A percentile compares a stretch with the other conserved stretches of the same genome.
Evolutionary conservation across 2,888 invertebrate species (phyloP).

Genomic region (Willowsia nigromaculata): DNA sequence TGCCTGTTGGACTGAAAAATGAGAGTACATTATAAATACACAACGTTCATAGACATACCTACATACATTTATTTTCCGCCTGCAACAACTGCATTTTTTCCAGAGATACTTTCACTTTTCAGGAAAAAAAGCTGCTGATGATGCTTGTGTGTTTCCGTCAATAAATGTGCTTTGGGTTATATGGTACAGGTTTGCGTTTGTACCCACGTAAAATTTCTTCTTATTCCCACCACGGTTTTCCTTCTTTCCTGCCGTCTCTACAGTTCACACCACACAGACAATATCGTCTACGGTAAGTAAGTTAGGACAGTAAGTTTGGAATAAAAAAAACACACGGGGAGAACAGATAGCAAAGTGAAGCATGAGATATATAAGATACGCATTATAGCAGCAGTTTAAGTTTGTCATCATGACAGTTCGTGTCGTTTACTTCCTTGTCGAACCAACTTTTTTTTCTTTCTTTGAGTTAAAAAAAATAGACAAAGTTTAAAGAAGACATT

Average conservation of each 20-base stretch:
- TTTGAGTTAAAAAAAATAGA: conserved; percentile 21
- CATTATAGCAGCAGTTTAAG: conserved; percentile 58
- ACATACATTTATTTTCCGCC: conserved; percentile 2
- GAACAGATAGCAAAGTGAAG: not conserved
- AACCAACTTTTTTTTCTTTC: conserved; percentile 17
- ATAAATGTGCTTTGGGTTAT: conserved; percentile 25
- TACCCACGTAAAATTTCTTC: not conserved
- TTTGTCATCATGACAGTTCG: conserved; percentile 64
- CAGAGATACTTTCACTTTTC: conserved; percentile 19
- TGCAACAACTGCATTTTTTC: conserved; percentile 63
- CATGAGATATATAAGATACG: not conserved
- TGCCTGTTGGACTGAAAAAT: conserved; percentile 33
- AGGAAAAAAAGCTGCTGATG: conserved; percentile 34
- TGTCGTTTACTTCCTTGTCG: conserved; percentile 62
- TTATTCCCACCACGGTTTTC: conserved; percentile 33
- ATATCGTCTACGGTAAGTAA: not conserved
- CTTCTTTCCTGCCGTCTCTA: not conserved
- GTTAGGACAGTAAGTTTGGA: conserved; percentile 34
- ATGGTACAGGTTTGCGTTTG: not conserved
- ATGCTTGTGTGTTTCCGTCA: conserved; percentile 38
- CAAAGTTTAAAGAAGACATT: conserved; percentile 52
- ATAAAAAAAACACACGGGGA: not conserved
- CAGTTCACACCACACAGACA: not conserved
- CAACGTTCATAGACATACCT: not conserved
- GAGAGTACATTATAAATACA: not conserved